These are phyloP conservation scores for Trichoplusia ni DNA, from an alignment of 1,140 invertebrate species.

Conservation along the genomic window DNA sequence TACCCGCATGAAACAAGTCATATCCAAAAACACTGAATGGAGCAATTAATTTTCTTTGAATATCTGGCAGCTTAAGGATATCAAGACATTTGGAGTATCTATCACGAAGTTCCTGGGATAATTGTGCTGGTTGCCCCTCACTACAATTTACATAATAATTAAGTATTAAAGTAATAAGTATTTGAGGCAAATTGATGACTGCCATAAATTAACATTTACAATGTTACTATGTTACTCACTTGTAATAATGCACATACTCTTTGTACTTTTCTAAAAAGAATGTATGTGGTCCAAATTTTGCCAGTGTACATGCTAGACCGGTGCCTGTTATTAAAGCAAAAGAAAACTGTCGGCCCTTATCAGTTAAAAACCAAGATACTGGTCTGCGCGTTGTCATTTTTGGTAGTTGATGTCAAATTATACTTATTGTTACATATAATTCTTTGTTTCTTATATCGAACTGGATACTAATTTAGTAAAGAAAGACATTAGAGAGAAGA, in stretches of 20 bases:
- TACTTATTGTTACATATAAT: too few species aligned
- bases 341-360: slow-evolving; percentile 63
- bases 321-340: slow-evolving; percentile 61
- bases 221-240: too few species aligned
- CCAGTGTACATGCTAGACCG: slow-evolving; percentile 52
- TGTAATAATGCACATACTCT: slow-evolving; percentile 70
- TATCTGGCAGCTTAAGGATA: slow-evolving; percentile 54
- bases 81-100: slow-evolving; percentile 65
- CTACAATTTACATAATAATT: slow-evolving; percentile 48
- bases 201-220: too few species aligned
- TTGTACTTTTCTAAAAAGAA: slow-evolving; percentile 67
- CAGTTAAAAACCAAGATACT: slow-evolving; percentile 67
- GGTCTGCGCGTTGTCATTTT: slow-evolving; percentile 54
- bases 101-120: slow-evolving; percentile 51
- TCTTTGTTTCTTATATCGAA: too few species aligned
- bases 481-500: too few species aligned
- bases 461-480: too few species aligned
- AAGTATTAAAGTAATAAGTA: too few species aligned
- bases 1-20: slow-evolving; percentile 78
- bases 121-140: slow-evolving; percentile 58
- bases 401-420: too few species aligned
- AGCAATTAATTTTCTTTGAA: slow-evolving; percentile 61
- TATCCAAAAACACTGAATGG: slow-evolving; percentile 73
- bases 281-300: slow-evolving; percentile 64
- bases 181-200: too few species aligned